Percentiles rank a stretch among this genome's conserved stretches.
These are phyloP conservation scores for Cephonodes hylas DNA, from an alignment of 2,888 invertebrate species.

Conservation along the genomic window DNA sequence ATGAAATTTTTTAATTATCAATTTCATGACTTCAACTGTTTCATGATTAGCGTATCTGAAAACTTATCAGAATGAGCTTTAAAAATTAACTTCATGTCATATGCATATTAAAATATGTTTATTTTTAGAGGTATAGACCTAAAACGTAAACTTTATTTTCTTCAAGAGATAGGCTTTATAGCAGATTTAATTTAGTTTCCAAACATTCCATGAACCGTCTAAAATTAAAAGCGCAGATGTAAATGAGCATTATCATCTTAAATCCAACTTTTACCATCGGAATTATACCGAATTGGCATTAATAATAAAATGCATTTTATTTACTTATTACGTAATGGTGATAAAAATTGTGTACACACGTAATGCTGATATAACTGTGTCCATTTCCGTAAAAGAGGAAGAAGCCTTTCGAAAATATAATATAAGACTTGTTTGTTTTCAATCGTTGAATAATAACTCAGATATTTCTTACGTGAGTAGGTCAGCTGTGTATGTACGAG, in stretches of 20 bases:
- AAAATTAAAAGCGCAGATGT: neutral
- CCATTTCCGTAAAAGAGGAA: constrained; percentile 8
- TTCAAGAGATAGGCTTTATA: too few relatives aligned
- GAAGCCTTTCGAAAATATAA: constrained; percentile 5
- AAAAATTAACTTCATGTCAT: too few relatives aligned
- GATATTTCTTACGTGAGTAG: neutral
- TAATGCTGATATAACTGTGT: constrained; percentile 8
- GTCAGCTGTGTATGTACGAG: neutral
- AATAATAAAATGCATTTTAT: constrained; percentile 3
- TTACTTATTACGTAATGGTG: neutral
- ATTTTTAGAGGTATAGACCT: too few relatives aligned
- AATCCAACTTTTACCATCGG: neutral
- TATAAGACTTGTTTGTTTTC: neutral
- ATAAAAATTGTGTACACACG: constrained; percentile 1
- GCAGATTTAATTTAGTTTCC: too few relatives aligned
- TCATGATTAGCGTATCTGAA: too few relatives aligned
- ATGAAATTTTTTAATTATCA: too few relatives aligned
- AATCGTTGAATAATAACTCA: neutral
- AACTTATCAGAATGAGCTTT: too few relatives aligned
- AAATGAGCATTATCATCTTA: neutral
- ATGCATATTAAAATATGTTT: too few relatives aligned
- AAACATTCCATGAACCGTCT: neutral
- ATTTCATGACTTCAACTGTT: too few relatives aligned
- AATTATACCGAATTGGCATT: neutral
- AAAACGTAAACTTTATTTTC: too few relatives aligned